Evolutionary conservation across 2,113 vertebrate species (phyloP), one percentile per base, ranked within the genome.

Genomic region (Vulpes vulpes): DNA sequence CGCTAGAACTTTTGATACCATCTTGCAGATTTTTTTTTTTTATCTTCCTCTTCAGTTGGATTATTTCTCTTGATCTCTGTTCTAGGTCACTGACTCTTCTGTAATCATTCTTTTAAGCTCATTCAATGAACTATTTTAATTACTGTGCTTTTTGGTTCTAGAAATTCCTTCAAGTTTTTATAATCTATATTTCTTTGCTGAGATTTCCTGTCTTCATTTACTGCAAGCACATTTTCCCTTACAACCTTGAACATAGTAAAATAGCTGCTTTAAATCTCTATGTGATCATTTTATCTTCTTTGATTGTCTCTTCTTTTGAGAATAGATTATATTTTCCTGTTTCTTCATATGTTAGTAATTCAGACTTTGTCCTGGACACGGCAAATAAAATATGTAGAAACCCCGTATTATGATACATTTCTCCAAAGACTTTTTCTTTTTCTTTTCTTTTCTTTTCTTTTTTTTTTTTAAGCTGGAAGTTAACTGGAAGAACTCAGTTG

Each of bases 291-390:
- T 79, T 49, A 78, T 51, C 74, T 51, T 78, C n/a, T 78, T 78
- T 15, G 15, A 30, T 83, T 88, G n/a, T 83, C 14, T 69, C 89
- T 91, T 91, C 22, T 82, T 95, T 96, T 84, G 32, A 79, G 22
- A 62, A 55, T 73, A 53, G 22, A 30, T 73, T 62, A 69, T 32
- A 76, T 95, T 83, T 92, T 95, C 11, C 32, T 81, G 32, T 57
- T 79, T 80, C 35, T 85, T 85, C 22, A 15, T 51, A 32, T 57
- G 49, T 80, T 73, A 71, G 8, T 80, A 71, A 78, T 84, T 89
- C 84, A 78, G 43, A 43, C 62, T 90, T 35, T 90, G 25, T 67
- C 27, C 32, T 38, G 25, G 19, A 80, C 86, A 74, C 23, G 35
- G 80, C 59, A 22, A 95, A 67, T 82, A 62, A 94, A 86, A 82